Percentiles rank a stretch among this genome's conserved stretches.
phyloP scores from a whole-genome alignment of 2,888 invertebrate species.

The Choreutis nemorana region DNA sequence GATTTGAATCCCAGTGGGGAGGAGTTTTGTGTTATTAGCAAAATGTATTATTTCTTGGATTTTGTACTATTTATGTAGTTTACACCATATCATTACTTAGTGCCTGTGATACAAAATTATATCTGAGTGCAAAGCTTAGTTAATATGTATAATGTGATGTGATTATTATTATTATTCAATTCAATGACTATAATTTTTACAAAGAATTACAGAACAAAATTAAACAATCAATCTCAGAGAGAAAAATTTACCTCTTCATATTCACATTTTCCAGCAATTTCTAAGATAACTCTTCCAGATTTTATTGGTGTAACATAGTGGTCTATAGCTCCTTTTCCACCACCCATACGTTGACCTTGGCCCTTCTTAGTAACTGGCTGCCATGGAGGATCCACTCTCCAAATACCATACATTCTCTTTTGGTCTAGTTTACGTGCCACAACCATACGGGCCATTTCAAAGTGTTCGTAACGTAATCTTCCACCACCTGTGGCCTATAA shows the following conservation, averaged over 20 bases:
- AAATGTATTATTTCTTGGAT: too few species aligned
- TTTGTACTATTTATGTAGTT: too few species aligned
- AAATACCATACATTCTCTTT: constrained; percentile 89
- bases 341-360: constrained; percentile 92
- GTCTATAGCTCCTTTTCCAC: constrained; percentile 94
- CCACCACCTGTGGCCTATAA: constrained; percentile 85
- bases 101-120: too few species aligned
- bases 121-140: too few species aligned
- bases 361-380: constrained; percentile 92
- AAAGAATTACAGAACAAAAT: too few species aligned
- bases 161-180: too few species aligned
- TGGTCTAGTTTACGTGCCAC: constrained; percentile 82
- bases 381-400: constrained; percentile 96
- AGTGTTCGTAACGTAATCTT: constrained; percentile 78
- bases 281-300: constrained; percentile 89
- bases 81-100: too few species aligned
- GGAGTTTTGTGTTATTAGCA: too few species aligned
- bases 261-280: constrained; percentile 91
- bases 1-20: too few species aligned
- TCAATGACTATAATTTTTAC: too few species aligned
- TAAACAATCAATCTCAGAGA: too few species aligned
- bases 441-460: constrained; percentile 86
- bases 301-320: constrained; percentile 95
- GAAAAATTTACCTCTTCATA: constrained; percentile 78
- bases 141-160: too few species aligned